These are phyloP conservation scores for Entomobrya proxima DNA, from an alignment of 2,888 invertebrate genomes.

Conservation along the genomic window DNA sequence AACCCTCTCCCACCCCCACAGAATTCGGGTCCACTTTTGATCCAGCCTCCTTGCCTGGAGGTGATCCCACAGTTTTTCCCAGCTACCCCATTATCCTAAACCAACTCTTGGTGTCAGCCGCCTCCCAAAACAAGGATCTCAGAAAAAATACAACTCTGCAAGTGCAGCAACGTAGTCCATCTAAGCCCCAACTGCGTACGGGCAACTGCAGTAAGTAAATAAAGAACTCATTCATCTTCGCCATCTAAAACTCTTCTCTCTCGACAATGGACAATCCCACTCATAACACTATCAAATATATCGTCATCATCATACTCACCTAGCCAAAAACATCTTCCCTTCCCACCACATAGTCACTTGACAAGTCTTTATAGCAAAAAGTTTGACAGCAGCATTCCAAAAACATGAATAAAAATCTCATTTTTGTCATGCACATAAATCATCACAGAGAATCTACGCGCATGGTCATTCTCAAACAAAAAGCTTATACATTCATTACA, in stretches of 20 bases:
- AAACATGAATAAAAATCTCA: conserved; percentile 24
- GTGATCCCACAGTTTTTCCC: too few relatives aligned
- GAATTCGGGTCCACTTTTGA: too few relatives aligned
- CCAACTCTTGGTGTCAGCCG: conserved; percentile 31
- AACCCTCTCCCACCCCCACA: too few relatives aligned
- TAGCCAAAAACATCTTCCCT: neutral
- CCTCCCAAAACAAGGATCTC: conserved; percentile 24
- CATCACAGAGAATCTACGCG: neutral
- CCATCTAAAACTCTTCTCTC: neutral
- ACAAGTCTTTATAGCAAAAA: conserved; percentile 39
- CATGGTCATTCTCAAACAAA: neutral
- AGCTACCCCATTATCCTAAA: neutral
- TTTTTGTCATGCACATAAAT: conserved; percentile 54
- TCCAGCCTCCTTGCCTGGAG: too few relatives aligned
- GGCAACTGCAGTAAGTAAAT: conserved; percentile 67
- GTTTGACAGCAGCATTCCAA: conserved; percentile 22
- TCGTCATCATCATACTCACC: neutral
- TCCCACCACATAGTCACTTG: conserved; percentile 17
- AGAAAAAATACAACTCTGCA: conserved; percentile 25
- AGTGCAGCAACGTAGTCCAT: conserved; percentile 5
- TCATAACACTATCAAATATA: neutral
- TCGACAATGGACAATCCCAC: neutral
- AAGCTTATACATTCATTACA: conserved; percentile 25
- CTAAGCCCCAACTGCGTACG: conserved; percentile 50
- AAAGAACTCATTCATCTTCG: neutral